Evolutionary conservation across 2,797 vertebrate species (phyloP).

Genomic region (Eremophila alpestris): DNA sequence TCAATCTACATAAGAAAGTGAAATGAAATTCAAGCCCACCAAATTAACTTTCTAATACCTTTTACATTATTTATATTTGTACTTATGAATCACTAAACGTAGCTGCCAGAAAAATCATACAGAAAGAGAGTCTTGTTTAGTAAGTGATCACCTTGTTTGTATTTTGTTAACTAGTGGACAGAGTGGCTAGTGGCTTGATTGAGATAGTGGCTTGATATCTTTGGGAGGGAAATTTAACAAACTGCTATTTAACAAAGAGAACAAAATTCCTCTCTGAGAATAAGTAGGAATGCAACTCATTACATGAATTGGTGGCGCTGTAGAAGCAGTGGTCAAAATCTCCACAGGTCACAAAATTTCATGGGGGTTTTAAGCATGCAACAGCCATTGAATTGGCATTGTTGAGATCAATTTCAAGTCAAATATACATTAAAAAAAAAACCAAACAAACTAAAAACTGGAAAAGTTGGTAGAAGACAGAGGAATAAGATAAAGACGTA

Average conservation of each 20-base stretch:
- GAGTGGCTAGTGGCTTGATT: not conserved
- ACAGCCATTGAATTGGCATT: not conserved
- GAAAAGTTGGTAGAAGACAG: not conserved
- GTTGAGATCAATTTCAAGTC: not conserved
- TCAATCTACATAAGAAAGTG: not conserved
- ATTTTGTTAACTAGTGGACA: not conserved
- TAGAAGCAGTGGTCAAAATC: not conserved
- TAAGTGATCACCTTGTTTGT: not conserved
- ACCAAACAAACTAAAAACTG: not conserved
- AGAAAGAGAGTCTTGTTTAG: not conserved
- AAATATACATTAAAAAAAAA: not conserved
- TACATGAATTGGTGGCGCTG: not conserved
- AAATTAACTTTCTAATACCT: not conserved
- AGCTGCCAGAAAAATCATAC: not conserved
- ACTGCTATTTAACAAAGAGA: not conserved
- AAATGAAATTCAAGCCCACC: not conserved
- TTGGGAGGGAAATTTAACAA: not conserved
- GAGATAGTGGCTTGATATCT: not conserved
- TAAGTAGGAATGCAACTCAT: not conserved
- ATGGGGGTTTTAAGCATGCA: not conserved
- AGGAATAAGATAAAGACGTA: not conserved
- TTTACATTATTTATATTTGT: not conserved
- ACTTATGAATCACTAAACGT: not conserved
- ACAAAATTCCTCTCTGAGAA: not conserved
- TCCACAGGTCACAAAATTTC: not conserved